A percentile compares a stretch with the other conserved stretches of the same genome.
Conservation (phyloP, 2,888 invertebrate genomes). For the Thereva nobilitata region DNA sequence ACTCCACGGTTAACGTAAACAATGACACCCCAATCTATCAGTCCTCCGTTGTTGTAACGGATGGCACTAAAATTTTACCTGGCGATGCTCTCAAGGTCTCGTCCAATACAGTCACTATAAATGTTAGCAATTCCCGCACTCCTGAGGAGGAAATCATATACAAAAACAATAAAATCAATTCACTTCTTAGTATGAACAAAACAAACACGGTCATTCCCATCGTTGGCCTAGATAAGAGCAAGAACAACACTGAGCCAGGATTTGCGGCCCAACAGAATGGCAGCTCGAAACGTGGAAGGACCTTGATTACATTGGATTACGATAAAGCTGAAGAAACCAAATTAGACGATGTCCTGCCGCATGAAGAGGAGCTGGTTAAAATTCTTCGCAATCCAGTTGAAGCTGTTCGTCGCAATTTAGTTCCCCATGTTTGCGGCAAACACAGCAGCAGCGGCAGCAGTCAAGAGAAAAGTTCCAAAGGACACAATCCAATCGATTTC, state of each 20-base stretch:
- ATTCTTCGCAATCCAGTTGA: conserved; percentile 74
- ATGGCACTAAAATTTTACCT: conserved; percentile 53
- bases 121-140: conserved; percentile 55
- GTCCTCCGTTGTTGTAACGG: conserved; percentile 73
- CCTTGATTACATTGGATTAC: conserved; percentile 55
- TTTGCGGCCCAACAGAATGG: conserved; percentile 20
- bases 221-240: conserved; percentile 1
- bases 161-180: conserved; percentile 55
- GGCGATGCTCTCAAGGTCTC: conserved; percentile 36
- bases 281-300: conserved; percentile 50
- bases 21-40: conserved; percentile 72
- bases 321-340: conserved; percentile 45
- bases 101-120: conserved; percentile 67
- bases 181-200: conserved; percentile 48
- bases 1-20: conserved; percentile 74
- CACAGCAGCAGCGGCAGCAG: background rate
- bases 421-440: conserved; percentile 78
- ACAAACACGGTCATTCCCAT: conserved; percentile 59
- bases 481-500: background rate
- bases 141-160: conserved; percentile 52
- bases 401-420: conserved; percentile 73
- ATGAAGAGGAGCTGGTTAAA: conserved; percentile 61
- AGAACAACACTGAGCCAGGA: conserved; percentile 46
- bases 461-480: conserved; percentile 13
- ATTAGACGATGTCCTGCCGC: conserved; percentile 48